Percentiles rank a stretch among this genome's conserved stretches.
phyloP scores from a whole-genome alignment of 2,797 vertebrate species.

The Anguilla obscura region DNA sequence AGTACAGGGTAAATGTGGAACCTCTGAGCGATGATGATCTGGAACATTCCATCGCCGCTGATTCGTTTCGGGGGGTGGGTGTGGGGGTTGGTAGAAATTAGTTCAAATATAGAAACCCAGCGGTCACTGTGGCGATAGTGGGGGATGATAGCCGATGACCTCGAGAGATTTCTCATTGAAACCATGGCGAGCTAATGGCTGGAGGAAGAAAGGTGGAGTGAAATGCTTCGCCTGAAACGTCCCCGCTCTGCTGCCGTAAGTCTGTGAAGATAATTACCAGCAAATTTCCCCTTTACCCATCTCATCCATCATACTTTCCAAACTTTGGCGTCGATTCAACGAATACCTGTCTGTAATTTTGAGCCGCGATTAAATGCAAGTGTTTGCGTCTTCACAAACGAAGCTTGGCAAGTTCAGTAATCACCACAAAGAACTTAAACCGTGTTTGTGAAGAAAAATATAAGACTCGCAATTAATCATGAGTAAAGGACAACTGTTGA shows the following conservation, averaged over 20 bases:
- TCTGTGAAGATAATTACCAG: slow-evolving; percentile 18
- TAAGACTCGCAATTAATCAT: slow-evolving; percentile 40
- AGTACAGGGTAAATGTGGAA: slow-evolving; percentile 58
- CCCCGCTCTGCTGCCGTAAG: not conserved
- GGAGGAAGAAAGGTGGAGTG: slow-evolving; percentile 30
- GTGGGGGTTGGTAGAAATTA: not conserved
- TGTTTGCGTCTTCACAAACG: not conserved
- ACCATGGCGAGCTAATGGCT: slow-evolving; percentile 52
- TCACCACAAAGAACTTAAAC: not conserved
- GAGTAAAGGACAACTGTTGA: slow-evolving; percentile 35
- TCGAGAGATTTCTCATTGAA: slow-evolving; percentile 48
- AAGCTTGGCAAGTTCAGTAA: not conserved
- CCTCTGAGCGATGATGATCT: slow-evolving; percentile 57
- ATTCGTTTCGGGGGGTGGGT: slow-evolving; percentile 14
- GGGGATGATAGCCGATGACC: slow-evolving; percentile 55
- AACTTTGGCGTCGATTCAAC: slow-evolving; percentile 24
- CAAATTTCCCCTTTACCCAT: slow-evolving; percentile 27
- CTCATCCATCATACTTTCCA: slow-evolving; percentile 14
- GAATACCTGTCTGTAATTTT: not conserved
- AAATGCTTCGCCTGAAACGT: slow-evolving; percentile 44
- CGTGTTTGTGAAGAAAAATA: not conserved
- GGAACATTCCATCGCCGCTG: slow-evolving; percentile 49
- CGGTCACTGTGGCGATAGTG: slow-evolving; percentile 30
- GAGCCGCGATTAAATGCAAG: not conserved
- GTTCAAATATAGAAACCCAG: slow-evolving; percentile 55